Evolutionary conservation across 1,140 invertebrate species (phyloP).

Genomic region (Drosophila carrolli): DNA sequence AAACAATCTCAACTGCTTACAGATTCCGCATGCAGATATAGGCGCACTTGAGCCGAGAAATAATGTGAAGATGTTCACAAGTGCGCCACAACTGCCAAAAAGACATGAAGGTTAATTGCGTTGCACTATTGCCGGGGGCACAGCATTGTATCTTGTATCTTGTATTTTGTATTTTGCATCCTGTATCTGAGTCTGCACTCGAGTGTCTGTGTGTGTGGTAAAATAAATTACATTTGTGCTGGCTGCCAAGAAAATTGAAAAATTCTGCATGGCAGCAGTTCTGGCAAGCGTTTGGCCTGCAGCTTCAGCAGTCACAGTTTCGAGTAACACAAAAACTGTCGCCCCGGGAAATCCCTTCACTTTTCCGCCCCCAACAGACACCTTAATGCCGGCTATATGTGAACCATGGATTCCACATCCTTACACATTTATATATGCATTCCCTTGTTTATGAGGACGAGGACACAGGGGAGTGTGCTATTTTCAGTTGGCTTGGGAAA

Average conservation of each 20-base stretch:
- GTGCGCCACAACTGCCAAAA: slow-evolving; percentile 74
- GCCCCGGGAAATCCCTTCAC: slow-evolving; percentile 2
- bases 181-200: slow-evolving; percentile 39
- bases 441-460: slow-evolving; percentile 6
- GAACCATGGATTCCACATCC: slow-evolving; percentile 5
- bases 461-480: not conserved
- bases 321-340: slow-evolving; percentile 26
- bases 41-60: slow-evolving; percentile 41
- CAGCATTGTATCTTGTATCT: slow-evolving; percentile 32
- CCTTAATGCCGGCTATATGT: slow-evolving; percentile 16
- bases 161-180: not conserved
- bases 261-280: slow-evolving; percentile 54
- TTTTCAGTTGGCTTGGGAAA: slow-evolving; percentile 21
- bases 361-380: not conserved
- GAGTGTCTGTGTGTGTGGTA: slow-evolving; percentile 6
- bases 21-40: slow-evolving; percentile 8
- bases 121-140: slow-evolving; percentile 52
- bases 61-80: slow-evolving; percentile 75
- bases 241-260: slow-evolving; percentile 76
- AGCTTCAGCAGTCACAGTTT: slow-evolving; percentile 46
- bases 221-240: slow-evolving; percentile 75
- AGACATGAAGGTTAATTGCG: slow-evolving; percentile 80
- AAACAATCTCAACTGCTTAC: slow-evolving; percentile 39
- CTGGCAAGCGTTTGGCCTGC: slow-evolving; percentile 47
- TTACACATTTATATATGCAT: slow-evolving; percentile 7